Percentiles rank a stretch among this genome's conserved stretches.
Evolutionary conservation across 2,113 vertebrate species (phyloP).

Genomic region (Chlorocebus sabaeus): DNA sequence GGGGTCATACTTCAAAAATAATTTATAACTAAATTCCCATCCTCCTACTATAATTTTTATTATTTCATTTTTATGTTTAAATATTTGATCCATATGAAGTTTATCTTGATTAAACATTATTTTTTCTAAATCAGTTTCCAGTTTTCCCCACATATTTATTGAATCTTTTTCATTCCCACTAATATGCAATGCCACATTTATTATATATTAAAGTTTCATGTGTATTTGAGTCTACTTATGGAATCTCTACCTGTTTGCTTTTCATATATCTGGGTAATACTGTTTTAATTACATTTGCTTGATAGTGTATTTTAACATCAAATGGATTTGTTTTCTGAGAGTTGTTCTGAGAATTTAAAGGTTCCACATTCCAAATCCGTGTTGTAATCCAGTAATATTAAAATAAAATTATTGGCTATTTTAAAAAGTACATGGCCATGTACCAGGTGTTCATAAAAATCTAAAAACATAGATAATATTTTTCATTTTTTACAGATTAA

Average conservation of each 20-base stretch:
- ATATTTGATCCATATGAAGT: not conserved
- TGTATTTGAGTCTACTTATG: not conserved
- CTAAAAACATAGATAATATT: not conserved
- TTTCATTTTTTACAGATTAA: not conserved
- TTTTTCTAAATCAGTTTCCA: not conserved
- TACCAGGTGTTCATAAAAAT: not conserved
- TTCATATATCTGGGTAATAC: not conserved
- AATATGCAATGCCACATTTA: not conserved
- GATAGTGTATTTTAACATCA: constrained; percentile 14
- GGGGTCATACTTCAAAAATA: not conserved
- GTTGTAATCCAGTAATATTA: constrained; percentile 8
- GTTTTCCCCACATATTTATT: not conserved
- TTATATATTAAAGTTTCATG: not conserved
- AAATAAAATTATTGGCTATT: constrained; percentile 8
- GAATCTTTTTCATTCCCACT: not conserved
- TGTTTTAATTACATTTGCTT: constrained; percentile 32
- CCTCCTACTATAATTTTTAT: not conserved
- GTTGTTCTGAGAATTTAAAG: not conserved
- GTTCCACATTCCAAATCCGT: not conserved
- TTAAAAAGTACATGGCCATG: not conserved
- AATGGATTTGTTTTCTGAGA: constrained; percentile 5
- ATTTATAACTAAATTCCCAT: not conserved
- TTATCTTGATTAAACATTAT: not conserved
- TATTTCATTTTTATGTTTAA: constrained; percentile 41
- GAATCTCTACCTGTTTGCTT: not conserved